These are phyloP conservation scores for Melanotaenia parkinsoni DNA, from an alignment of 2,797 vertebrate species.

Conservation along the genomic window DNA sequence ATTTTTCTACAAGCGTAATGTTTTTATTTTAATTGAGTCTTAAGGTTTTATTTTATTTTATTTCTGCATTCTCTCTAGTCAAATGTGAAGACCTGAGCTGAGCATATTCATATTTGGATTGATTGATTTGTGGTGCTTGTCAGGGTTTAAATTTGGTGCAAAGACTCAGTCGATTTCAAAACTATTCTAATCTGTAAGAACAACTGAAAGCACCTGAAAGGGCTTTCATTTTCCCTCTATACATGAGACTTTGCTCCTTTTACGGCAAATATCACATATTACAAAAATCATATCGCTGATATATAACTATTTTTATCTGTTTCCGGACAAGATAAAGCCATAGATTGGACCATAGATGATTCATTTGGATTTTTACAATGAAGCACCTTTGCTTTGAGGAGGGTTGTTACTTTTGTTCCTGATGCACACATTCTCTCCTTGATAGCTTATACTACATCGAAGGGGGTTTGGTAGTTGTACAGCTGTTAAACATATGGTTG, in stretches of 20 bases:
- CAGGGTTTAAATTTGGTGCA: too few relatives aligned
- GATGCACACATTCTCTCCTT: not conserved
- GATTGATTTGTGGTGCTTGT: too few relatives aligned
- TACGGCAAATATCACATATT: too few relatives aligned
- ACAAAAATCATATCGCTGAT: too few relatives aligned
- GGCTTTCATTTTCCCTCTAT: too few relatives aligned
- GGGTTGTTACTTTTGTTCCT: not conserved
- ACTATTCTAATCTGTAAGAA: too few relatives aligned
- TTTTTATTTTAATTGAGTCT: conserved; percentile 40
- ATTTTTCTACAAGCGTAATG: conserved; percentile 12
- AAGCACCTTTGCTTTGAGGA: not conserved
- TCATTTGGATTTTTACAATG: not conserved
- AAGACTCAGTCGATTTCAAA: too few relatives aligned
- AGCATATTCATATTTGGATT: too few relatives aligned
- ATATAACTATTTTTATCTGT: too few relatives aligned
- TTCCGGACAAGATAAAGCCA: too few relatives aligned
- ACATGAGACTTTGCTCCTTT: too few relatives aligned
- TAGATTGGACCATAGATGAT: not conserved
- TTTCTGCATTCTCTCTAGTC: not conserved
- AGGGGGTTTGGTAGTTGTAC: conserved; percentile 7
- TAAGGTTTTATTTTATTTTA: conserved; percentile 18
- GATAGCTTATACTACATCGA: conserved; percentile 10
- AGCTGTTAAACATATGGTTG: conserved; percentile 33
- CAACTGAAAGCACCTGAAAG: too few relatives aligned
- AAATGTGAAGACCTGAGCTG: not conserved